Evolutionary conservation across 2,797 vertebrate species (phyloP), one percentile per base, ranked within the genome.

Genomic region (Acanthiza pusilla): DNA sequence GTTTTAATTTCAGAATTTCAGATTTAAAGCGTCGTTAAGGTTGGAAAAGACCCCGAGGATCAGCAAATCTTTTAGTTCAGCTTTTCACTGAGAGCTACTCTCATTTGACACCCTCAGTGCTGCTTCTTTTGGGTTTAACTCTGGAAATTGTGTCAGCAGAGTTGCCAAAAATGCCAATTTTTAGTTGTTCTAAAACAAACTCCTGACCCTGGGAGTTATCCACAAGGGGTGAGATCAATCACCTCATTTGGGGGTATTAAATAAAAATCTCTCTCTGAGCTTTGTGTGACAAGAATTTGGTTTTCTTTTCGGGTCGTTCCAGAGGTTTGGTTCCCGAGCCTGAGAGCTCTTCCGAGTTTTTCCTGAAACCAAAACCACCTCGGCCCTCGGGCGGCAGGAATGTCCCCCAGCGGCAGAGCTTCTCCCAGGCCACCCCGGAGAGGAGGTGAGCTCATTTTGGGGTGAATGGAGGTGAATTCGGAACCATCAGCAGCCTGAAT

Each of bases 271-370:
- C 54, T 60, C 25, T 55, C 5, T 43, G 38, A 38, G 38, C 38
- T 38, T 38, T 13, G 38, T 5, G 7, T 34, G 47, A 75, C 4
- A 45, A 40, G 8, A 38, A 9, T 17, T 79, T 57, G 8, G 13
- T 26, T 65, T 91, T 86, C 51, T 47, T 74, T 70, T 14, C 18
- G 5, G 36, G 3, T 43, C 73, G 17, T 94, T 95, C 63, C 91
- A 99, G 99, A 86, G 97, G 96, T 72, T 68, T 66, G 40, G 95
- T 89, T 48, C 94, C 96, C 27, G 85, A 74, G 45, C 96, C 92
- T 3, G 10, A 57, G 60, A 68, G 70, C 57, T 91, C 55, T 57
- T n/a, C 4, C 2, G 81, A 94, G 15, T 89, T 77, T 7, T 47
- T 83, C 13, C 76, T 95, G 38, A 93, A 98, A 34, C 86, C 93